Evolutionary conservation across 1,140 invertebrate genomes (phyloP).

Genomic region (Leptinotarsa texana): DNA sequence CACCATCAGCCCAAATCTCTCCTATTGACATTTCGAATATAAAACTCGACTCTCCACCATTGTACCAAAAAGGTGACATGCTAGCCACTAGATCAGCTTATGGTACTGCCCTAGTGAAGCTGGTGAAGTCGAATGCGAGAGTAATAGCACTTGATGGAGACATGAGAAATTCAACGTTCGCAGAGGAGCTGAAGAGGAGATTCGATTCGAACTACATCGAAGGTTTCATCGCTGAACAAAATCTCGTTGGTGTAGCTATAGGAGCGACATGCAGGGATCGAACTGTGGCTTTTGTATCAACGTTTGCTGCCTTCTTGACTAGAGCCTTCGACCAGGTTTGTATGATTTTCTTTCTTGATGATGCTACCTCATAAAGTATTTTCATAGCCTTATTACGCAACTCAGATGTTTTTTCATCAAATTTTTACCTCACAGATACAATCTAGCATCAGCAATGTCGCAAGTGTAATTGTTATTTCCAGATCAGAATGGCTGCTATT

Average conservation of each 20-base stretch:
- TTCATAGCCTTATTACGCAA: too few relatives aligned
- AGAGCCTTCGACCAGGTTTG: constrained; percentile 89
- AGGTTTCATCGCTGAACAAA: constrained; percentile 99
- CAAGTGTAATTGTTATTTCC: constrained; percentile 27
- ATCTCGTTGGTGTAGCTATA: constrained; percentile 93
- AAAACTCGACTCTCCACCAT: constrained; percentile 78
- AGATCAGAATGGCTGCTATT: constrained; percentile 98
- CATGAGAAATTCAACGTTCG: constrained; percentile 98
- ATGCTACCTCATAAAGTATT: background rate
- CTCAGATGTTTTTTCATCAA: too few relatives aligned
- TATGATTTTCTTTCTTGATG: background rate
- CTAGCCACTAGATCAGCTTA: constrained; percentile 94
- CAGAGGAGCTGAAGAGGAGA: constrained; percentile 85
- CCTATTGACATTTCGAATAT: constrained; percentile 74
- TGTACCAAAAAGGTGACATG: constrained; percentile 78
- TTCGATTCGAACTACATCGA: constrained; percentile 84
- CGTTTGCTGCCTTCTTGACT: constrained; percentile 97
- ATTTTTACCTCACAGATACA: background rate
- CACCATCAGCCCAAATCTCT: constrained; percentile 70
- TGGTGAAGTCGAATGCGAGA: constrained; percentile 79
- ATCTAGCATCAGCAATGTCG: background rate
- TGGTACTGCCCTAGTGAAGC: constrained; percentile 82
- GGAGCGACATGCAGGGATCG: constrained; percentile 88
- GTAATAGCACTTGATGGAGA: constrained; percentile 94
- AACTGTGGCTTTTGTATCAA: constrained; percentile 89